phyloP scores from a whole-genome alignment of 2,113 vertebrate genomes.

The Salvelinus sp. region DNA sequence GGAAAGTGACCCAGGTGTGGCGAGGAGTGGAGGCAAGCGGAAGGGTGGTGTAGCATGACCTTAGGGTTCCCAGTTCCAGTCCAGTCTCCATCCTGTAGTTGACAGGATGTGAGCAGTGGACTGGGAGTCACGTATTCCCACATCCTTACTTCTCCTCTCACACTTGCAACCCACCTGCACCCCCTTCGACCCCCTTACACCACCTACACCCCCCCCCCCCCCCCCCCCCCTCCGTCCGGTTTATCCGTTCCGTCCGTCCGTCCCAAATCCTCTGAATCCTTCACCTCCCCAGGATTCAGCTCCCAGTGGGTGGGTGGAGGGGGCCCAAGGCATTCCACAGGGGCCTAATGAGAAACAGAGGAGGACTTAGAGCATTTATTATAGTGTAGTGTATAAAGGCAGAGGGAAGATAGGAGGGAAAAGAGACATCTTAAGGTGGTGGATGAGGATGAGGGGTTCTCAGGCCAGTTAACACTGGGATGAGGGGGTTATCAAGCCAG shows the following conservation, averaged over 20 bases:
- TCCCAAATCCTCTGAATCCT: constrained; percentile 60
- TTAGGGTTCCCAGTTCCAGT: constrained; percentile 42
- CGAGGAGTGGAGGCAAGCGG: constrained; percentile 8
- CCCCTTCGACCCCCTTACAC: constrained; percentile 10
- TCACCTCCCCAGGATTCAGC: not conserved
- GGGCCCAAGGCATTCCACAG: not conserved
- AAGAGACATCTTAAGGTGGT: too few relatives aligned
- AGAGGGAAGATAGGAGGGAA: too few relatives aligned
- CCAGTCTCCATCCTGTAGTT: constrained; percentile 68
- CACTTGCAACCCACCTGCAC: not conserved
- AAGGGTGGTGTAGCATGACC: constrained; percentile 36
- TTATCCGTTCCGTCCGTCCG: too few relatives aligned
- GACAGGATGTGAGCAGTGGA: constrained; percentile 72
- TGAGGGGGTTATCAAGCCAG: too few relatives aligned
- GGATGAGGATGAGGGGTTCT: too few relatives aligned
- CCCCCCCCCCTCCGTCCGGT: too few relatives aligned
- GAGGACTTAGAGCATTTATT: too few relatives aligned
- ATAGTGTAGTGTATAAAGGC: too few relatives aligned
- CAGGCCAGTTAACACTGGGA: too few relatives aligned
- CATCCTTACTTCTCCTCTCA: constrained; percentile 55
- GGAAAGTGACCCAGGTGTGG: constrained; percentile 58
- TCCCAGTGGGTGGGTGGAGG: not conserved
- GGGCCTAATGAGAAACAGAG: not conserved
- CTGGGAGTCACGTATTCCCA: constrained; percentile 70
- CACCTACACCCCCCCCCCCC: too few relatives aligned